These are phyloP conservation scores for Centropyge bicolor DNA, from an alignment of 2,797 vertebrate genomes.

Conservation along the genomic window DNA sequence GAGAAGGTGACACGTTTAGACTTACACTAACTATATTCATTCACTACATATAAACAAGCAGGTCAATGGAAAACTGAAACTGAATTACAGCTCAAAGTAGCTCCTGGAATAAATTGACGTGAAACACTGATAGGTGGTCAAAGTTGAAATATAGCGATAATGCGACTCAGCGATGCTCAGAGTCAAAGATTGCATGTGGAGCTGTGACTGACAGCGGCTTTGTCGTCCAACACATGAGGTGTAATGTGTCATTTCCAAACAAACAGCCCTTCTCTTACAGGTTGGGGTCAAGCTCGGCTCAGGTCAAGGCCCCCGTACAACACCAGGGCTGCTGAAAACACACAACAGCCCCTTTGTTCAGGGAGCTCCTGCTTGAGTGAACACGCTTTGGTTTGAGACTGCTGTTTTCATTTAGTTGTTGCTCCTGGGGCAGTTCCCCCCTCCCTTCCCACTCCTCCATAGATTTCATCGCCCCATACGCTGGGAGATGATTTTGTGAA, in stretches of 20 bases:
- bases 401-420: conserved; percentile 81
- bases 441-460: conserved; percentile 56
- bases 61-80: background rate
- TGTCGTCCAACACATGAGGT: conserved; percentile 70
- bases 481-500: conserved; percentile 92
- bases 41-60: background rate
- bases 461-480: conserved; percentile 90
- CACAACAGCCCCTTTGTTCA: conserved; percentile 79
- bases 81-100: background rate
- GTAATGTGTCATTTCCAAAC: conserved; percentile 78
- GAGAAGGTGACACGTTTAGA: background rate
- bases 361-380: conserved; percentile 68
- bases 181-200: background rate
- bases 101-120: background rate
- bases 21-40: background rate
- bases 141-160: background rate
- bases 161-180: background rate
- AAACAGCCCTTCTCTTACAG: conserved; percentile 74
- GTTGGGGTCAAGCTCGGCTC: conserved; percentile 67
- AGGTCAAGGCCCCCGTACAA: conserved; percentile 73
- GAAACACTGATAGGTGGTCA: background rate
- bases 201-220: conserved; percentile 67
- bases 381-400: conserved; percentile 72
- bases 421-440: conserved; percentile 67
- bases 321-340: conserved; percentile 70